Percentiles rank a stretch among this genome's conserved stretches.
Conservation (phyloP, 2,113 vertebrate genomes). For the Prinia subflava region DNA sequence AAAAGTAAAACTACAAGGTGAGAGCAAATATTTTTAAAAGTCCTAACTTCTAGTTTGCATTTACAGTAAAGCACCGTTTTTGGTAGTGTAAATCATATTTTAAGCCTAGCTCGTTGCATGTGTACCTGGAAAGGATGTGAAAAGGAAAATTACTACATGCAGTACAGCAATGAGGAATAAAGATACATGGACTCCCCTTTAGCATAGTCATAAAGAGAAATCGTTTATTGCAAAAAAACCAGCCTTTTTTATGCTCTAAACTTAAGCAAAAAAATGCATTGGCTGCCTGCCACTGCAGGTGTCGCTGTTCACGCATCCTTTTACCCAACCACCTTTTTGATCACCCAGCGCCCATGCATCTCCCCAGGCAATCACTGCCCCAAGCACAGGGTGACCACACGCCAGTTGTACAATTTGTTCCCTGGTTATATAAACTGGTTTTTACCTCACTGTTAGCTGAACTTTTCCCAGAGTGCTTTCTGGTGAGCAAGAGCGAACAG, state of each 20-base stretch:
- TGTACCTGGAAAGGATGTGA: neutral
- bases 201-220: neutral
- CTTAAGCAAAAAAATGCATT: neutral
- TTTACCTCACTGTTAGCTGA: neutral
- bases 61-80: neutral
- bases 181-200: rapidly evolving
- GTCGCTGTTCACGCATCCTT: neutral
- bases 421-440: neutral
- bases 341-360: rapidly evolving
- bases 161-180: neutral
- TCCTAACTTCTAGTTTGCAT: neutral
- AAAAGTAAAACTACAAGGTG: neutral
- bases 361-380: too few relatives aligned
- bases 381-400: rapidly evolving
- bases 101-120: neutral
- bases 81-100: neutral
- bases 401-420: neutral
- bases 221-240: rapidly evolving
- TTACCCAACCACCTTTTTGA: neutral
- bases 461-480: neutral
- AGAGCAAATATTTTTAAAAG: neutral
- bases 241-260: neutral
- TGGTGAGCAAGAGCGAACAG: neutral
- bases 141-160: neutral
- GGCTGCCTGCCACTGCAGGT: neutral